A percentile compares a stretch with the other conserved stretches of the same genome.
phyloP scores from a whole-genome alignment of 2,797 vertebrate species.

The Dryobates pubescens region DNA sequence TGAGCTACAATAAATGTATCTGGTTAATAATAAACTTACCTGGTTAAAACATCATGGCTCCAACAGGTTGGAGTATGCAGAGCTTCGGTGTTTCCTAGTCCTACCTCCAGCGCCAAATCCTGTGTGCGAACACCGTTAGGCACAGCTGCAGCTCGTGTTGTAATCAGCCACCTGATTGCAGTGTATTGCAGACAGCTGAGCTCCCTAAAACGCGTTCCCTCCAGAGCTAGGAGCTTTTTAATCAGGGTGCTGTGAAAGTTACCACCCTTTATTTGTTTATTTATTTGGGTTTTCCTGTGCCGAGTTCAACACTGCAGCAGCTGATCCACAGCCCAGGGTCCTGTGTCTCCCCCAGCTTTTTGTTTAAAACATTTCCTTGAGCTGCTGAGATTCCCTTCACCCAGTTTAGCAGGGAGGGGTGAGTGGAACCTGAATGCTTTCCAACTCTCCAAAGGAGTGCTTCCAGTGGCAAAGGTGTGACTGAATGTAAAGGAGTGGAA shows the following conservation, averaged over 20 bases:
- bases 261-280: not conserved
- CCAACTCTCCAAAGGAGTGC: not conserved
- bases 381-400: not conserved
- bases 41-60: not conserved
- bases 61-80: not conserved
- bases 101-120: not conserved
- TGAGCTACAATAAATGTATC: not conserved
- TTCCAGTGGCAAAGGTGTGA: not conserved
- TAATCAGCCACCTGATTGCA: not conserved
- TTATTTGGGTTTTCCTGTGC: not conserved
- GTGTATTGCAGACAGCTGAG: not conserved
- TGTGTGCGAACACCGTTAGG: not conserved
- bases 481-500: not conserved
- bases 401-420: not conserved
- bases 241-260: not conserved
- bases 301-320: not conserved
- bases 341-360: not conserved
- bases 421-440: not conserved
- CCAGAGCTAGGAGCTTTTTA: not conserved
- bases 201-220: not conserved
- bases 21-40: not conserved
- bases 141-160: not conserved
- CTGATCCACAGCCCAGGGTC: not conserved
- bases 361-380: not conserved
- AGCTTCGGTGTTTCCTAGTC: not conserved